phyloP scores from a whole-genome alignment of 2,888 invertebrate species.

The Spisula subtruncata region DNA sequence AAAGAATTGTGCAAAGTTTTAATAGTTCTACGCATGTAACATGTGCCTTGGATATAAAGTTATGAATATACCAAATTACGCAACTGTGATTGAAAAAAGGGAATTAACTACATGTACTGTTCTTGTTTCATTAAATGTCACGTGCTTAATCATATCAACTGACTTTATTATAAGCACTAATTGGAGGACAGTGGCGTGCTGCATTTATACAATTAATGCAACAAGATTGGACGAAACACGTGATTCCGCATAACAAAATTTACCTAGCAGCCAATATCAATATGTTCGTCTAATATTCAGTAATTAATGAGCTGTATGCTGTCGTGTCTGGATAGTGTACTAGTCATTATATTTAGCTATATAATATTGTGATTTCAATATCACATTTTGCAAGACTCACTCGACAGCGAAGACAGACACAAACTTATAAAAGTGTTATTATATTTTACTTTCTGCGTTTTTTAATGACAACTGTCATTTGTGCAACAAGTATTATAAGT shows the following conservation, averaged over 20 bases:
- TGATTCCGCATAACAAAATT: conserved; percentile 11
- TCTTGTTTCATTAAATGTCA: not conserved
- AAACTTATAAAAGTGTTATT: too few species aligned
- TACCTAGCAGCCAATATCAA: not conserved
- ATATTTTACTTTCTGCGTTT: too few species aligned
- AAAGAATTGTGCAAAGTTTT: too few species aligned
- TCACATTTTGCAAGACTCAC: too few species aligned
- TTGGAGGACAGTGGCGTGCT: not conserved
- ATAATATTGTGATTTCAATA: too few species aligned
- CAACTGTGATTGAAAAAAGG: not conserved
- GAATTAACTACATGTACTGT: not conserved
- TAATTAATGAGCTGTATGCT: too few species aligned
- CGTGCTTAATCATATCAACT: not conserved
- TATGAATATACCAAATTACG: not conserved
- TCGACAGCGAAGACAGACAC: too few species aligned
- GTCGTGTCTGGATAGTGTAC: too few species aligned
- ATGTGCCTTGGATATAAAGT: not conserved
- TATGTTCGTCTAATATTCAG: not conserved
- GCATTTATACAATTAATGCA: conserved; percentile 9
- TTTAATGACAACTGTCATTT: too few species aligned
- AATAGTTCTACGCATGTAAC: too few species aligned
- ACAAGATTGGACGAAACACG: not conserved
- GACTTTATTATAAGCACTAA: not conserved
- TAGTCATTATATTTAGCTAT: too few species aligned
- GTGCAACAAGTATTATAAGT: too few species aligned